These are phyloP conservation scores for Melieria crassipennis DNA, from an alignment of 2,888 invertebrate genomes.

Conservation along the genomic window DNA sequence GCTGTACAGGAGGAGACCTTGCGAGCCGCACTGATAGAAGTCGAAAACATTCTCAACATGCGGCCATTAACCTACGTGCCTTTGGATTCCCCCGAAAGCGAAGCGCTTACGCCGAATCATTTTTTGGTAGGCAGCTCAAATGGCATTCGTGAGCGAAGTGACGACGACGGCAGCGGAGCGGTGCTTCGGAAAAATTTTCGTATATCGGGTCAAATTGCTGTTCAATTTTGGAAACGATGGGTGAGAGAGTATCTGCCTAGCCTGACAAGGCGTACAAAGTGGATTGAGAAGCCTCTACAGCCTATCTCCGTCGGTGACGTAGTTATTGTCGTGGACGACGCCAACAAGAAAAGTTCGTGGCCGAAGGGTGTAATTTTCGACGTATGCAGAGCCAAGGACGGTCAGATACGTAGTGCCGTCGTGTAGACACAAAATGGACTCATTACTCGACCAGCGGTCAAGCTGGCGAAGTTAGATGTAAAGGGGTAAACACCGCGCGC, in stretches of 20 bases:
- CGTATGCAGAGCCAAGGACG: not conserved
- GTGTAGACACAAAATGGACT: not conserved
- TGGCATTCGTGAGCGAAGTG: slow-evolving; percentile 2
- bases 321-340: slow-evolving; percentile 2
- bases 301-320: not conserved
- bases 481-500: not conserved
- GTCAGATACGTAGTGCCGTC: slow-evolving; percentile 1
- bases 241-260: slow-evolving; percentile 16
- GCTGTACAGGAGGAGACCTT: no score
- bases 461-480: slow-evolving; percentile 5
- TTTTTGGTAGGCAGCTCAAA: slow-evolving; percentile 10
- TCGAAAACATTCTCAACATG: slow-evolving; percentile 35
- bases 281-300: slow-evolving; percentile 8
- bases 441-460: slow-evolving; percentile 10
- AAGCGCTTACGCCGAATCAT: slow-evolving; percentile 12
- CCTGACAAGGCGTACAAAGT: slow-evolving; percentile 20
- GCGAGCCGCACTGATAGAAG: slow-evolving; percentile 32
- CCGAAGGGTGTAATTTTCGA: slow-evolving; percentile 4
- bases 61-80: slow-evolving; percentile 33
- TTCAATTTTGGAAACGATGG: slow-evolving; percentile 24
- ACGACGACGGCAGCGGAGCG: not conserved
- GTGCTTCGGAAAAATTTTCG: slow-evolving; percentile 2
- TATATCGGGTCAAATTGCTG: slow-evolving; percentile 8
- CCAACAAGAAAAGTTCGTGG: slow-evolving; percentile 3
- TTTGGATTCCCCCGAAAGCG: not conserved